Conservation (phyloP, 2,797 vertebrate genomes). For the Cirrhinus molitorella region DNA sequence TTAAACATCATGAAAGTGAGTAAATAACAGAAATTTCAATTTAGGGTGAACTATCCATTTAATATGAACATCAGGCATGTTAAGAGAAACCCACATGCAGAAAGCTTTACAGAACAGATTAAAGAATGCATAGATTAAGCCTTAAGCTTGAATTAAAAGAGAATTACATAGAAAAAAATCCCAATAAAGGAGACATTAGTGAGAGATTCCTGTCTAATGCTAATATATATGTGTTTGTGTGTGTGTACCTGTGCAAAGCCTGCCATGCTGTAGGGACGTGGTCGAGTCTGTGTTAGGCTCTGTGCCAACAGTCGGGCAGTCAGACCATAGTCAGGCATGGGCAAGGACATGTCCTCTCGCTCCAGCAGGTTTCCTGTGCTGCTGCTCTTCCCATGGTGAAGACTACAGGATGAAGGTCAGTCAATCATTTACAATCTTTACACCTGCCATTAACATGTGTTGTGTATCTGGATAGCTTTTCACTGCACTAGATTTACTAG, state of each 20-base stretch:
- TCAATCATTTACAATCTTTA: constrained; percentile 50
- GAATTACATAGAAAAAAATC: constrained; percentile 14
- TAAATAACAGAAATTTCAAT: not conserved
- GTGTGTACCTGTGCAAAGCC: constrained; percentile 91
- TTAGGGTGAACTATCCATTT: constrained; percentile 17
- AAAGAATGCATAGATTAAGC: constrained; percentile 18
- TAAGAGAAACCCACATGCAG: constrained; percentile 56
- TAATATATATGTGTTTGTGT: constrained; percentile 20
- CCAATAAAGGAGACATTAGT: constrained; percentile 20
- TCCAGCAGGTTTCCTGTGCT: constrained; percentile 97
- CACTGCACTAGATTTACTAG: too few species aligned
- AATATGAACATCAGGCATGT: constrained; percentile 32
- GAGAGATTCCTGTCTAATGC: constrained; percentile 21
- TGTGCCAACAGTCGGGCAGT: constrained; percentile 89
- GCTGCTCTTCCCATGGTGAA: constrained; percentile 97
- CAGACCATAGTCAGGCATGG: constrained; percentile 92
- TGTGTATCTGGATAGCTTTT: not conserved
- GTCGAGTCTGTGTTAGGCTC: constrained; percentile 88
- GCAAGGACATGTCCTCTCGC: constrained; percentile 90
- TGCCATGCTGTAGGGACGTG: constrained; percentile 96
- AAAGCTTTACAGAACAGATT: constrained; percentile 31
- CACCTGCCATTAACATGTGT: constrained; percentile 20
- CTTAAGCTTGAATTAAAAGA: constrained; percentile 27
- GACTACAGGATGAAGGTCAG: constrained; percentile 74
- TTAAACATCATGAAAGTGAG: not conserved